Conservation (phyloP, 2,797 vertebrate genomes). For the Tokudaia tokunoshimensis region DNA sequence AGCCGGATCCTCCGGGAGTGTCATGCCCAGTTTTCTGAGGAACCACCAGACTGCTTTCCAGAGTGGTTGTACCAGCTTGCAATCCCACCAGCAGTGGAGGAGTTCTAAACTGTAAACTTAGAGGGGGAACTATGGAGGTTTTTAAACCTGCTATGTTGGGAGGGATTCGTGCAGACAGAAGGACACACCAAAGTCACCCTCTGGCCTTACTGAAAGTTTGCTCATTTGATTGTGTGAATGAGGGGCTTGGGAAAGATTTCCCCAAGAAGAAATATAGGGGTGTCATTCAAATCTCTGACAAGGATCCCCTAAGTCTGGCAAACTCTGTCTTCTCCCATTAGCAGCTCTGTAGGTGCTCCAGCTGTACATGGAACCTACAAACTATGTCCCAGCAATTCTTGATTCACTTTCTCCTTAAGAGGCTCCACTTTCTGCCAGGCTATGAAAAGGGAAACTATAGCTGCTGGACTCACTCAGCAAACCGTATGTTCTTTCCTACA, state of each 20-base stretch:
- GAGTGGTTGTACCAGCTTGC: too few species aligned
- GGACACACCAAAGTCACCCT: accelerated
- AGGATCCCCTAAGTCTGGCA: accelerated
- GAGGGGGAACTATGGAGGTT: neutral
- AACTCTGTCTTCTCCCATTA: neutral
- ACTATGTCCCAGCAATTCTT: neutral
- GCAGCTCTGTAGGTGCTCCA: neutral
- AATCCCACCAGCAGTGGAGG: too few species aligned
- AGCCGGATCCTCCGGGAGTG: too few species aligned
- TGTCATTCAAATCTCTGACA: accelerated
- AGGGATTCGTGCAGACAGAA: neutral
- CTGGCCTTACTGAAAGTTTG: neutral
- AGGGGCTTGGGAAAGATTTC: neutral
- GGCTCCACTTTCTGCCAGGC: neutral
- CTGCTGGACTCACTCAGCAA: neutral
- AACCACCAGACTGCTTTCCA: too few species aligned
- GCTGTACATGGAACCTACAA: neutral
- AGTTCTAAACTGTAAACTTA: neutral
- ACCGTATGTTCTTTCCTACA: neutral
- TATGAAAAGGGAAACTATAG: neutral
- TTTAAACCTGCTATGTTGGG: neutral
- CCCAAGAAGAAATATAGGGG: neutral
- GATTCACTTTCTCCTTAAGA: neutral
- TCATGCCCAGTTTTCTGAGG: too few species aligned
- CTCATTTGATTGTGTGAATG: neutral